Conservation (phyloP, 2,888 invertebrate genomes). For the Drosophila niveifrons region DNA sequence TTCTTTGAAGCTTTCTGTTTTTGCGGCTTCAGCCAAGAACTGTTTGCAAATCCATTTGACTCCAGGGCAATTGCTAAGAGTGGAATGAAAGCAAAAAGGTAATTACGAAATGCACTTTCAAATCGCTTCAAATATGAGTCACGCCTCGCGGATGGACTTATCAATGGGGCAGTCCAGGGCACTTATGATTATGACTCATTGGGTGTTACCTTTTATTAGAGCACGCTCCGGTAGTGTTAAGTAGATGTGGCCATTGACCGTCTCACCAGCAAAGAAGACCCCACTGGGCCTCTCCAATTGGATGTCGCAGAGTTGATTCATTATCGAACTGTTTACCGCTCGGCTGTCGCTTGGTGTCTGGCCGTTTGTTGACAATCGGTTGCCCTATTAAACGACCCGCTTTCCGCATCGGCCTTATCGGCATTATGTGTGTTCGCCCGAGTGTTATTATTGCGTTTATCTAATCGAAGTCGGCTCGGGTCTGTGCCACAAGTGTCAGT, state of each 20-base stretch:
- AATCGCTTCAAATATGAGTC: conserved; percentile 48
- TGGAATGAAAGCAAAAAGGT: not conserved
- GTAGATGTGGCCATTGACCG: conserved; percentile 66
- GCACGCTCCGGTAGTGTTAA: conserved; percentile 60
- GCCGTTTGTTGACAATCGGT: conserved; percentile 46
- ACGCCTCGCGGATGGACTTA: conserved; percentile 21
- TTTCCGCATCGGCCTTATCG: conserved; percentile 53
- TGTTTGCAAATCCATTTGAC: conserved; percentile 76
- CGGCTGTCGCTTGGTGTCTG: conserved; percentile 52
- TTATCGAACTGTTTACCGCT: conserved; percentile 35
- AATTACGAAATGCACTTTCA: conserved; percentile 1
- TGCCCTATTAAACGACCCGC: conserved; percentile 52
- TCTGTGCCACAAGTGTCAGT: conserved; percentile 3
- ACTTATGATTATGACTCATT: conserved; percentile 59
- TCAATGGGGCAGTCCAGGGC: not conserved
- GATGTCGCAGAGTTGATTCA: conserved; percentile 66
- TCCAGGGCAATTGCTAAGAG: conserved; percentile 72
- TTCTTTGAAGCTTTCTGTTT: conserved; percentile 42
- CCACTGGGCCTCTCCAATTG: conserved; percentile 67
- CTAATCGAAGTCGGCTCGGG: conserved; percentile 52
- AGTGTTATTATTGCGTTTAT: conserved; percentile 56
- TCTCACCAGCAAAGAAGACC: conserved; percentile 74
- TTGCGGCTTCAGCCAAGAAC: conserved; percentile 72
- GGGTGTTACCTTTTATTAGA: conserved; percentile 72
- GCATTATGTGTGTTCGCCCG: conserved; percentile 22